Conservation (phyloP, 2,888 invertebrate species). For the Embidobia sp. region DNA sequence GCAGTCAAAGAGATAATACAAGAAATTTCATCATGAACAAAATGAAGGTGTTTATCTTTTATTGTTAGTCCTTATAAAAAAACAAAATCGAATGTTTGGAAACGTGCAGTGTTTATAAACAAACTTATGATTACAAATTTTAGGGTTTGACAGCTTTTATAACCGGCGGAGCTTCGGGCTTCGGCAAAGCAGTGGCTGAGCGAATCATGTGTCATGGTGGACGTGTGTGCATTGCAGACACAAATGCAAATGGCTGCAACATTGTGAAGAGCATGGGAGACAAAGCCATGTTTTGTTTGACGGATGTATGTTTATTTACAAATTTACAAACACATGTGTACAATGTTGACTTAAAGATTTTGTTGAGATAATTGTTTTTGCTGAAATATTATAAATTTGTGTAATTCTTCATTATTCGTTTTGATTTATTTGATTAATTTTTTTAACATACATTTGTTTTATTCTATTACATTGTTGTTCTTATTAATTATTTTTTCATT, state of each 20-base stretch:
- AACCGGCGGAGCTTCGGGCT: slow-evolving; percentile 71
- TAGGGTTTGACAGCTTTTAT: slow-evolving; percentile 69
- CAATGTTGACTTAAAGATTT: neutral
- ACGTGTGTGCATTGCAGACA: slow-evolving; percentile 69
- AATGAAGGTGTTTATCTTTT: slow-evolving; percentile 12
- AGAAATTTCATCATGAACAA: too few species aligned
- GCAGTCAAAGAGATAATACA: too few species aligned
- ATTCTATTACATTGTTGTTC: too few species aligned
- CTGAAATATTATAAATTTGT: too few species aligned
- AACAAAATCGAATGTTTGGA: too few species aligned
- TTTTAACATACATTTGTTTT: too few species aligned
- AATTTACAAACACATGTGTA: neutral
- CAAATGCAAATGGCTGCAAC: slow-evolving; percentile 62
- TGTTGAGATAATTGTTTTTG: neutral
- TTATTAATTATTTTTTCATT: too few species aligned
- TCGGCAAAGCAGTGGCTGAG: slow-evolving; percentile 69
- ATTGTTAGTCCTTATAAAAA: too few species aligned
- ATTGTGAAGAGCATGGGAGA: slow-evolving; percentile 69
- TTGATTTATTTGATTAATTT: too few species aligned
- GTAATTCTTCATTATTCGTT: too few species aligned
- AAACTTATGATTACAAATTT: too few species aligned
- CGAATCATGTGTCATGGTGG: slow-evolving; percentile 68
- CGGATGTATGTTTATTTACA: slow-evolving; percentile 66
- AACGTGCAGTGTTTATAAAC: too few species aligned
- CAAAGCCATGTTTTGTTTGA: slow-evolving; percentile 65